Evolutionary conservation across 2,113 vertebrate species (phyloP).

Genomic region (Psilopogon haemacephalus): DNA sequence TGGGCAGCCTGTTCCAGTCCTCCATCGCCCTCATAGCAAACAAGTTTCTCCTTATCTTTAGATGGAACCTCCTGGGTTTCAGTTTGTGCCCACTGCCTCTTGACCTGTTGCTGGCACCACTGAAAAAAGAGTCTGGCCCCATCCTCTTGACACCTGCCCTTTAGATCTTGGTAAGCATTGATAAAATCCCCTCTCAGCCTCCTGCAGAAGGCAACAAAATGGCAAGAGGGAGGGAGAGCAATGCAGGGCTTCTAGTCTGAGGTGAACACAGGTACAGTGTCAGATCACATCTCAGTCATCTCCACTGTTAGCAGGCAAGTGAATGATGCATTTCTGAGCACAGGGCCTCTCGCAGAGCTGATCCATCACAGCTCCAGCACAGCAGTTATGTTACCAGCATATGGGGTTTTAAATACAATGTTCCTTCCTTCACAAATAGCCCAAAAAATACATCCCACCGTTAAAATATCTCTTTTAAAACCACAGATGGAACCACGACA

Average conservation of each 20-base stretch:
- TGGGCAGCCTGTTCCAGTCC: neutral
- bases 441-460: neutral
- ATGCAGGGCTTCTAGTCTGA: neutral
- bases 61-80: neutral
- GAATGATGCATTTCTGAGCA: neutral
- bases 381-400: neutral
- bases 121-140: neutral
- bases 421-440: neutral
- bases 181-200: neutral
- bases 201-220: neutral
- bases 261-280: neutral
- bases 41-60: neutral
- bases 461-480: constrained; percentile 23
- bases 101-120: neutral
- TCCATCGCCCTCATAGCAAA: neutral
- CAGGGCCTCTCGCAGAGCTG: neutral
- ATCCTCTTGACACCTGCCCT: neutral
- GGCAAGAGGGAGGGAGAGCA: neutral
- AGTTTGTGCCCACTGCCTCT: neutral
- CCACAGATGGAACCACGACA: constrained; percentile 23
- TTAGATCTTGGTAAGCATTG: neutral
- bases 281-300: neutral
- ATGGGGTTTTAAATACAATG: neutral
- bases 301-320: accelerated
- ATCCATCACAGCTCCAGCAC: neutral